Evolutionary conservation across 2,888 invertebrate species (phyloP).

Genomic region (Ashinkailepas kermadecensis): DNA sequence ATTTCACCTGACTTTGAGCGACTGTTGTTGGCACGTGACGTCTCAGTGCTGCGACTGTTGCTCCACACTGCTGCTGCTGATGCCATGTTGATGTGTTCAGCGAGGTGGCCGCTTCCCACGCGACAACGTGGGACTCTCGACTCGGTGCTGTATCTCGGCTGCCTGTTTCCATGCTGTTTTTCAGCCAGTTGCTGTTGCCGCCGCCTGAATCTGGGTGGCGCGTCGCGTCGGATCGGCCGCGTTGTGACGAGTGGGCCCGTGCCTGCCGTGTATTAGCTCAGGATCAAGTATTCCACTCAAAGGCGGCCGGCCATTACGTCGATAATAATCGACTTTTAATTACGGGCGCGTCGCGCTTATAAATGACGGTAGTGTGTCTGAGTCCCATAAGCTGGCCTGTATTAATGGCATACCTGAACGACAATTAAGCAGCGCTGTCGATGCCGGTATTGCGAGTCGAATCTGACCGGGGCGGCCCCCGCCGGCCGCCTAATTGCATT

Average conservation of each 20-base stretch:
- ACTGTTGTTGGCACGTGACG: too few relatives aligned
- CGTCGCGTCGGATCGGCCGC: too few relatives aligned
- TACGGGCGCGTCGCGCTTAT: constrained; percentile 9
- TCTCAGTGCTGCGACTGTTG: too few relatives aligned
- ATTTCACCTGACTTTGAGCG: too few relatives aligned
- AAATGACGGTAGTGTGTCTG: constrained; percentile 7
- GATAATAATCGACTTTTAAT: constrained; percentile 18
- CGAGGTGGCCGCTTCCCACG: too few relatives aligned
- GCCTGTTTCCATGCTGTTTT: too few relatives aligned
- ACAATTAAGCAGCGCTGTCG: background rate
- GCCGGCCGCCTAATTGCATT: background rate
- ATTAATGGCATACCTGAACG: background rate
- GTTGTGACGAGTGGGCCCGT: background rate
- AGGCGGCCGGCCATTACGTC: background rate
- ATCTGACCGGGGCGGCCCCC: background rate
- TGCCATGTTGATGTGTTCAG: too few relatives aligned
- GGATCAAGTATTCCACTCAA: background rate
- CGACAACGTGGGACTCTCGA: too few relatives aligned
- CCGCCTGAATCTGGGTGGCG: too few relatives aligned
- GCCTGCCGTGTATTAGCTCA: background rate
- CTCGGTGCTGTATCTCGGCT: too few relatives aligned
- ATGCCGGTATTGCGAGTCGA: background rate
- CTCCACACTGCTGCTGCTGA: too few relatives aligned
- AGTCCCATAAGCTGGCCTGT: background rate
- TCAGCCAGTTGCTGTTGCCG: too few relatives aligned